Base-by-base conservation (phyloP, 2,113 vertebrate genomes). In the Callionymus lyra region DNA sequence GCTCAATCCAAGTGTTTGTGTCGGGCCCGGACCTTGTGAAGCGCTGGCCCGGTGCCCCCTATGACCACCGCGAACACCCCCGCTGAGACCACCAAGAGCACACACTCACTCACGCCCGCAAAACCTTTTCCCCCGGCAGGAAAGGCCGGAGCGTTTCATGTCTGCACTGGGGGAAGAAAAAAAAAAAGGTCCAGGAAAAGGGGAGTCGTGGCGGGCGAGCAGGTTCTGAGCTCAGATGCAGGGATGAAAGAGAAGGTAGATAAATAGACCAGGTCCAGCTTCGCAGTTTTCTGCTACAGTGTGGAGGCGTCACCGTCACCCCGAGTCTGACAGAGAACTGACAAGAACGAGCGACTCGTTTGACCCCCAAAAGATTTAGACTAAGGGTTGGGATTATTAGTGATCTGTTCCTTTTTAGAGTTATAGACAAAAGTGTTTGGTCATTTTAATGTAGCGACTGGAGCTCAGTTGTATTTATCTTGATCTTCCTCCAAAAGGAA, bases 171-270 rank as follows among this genome's bases (percentile, higher is more conserved):
- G 12, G 85, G 78, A 64, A 86, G 80, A 84, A 87, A 89, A 77
- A 84, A 84, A 87, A 89, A 77, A 84, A 77, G 78, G 88, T 87
- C 85, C 87, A 88, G 88, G 85, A 90, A 87, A 79, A 72, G 79
- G 84, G 79, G 79, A 79, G 71, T 80, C 79, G 84, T 65, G 81
- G 66, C 27, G 58, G 70, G 62, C 61, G 49, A 66, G 63, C 58
- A 32, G 67, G 63, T n/a, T 76, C 87, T 86, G 86, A 84, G 86
- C 73, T 2, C 56, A 83, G 86, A 86, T 90, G 78, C 87, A 87
- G 85, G 84, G 80, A 73, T 68, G 63, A 67, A 62, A 74, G 68
- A 63, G 68, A 62, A 58, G 64, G 82, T 86, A 87, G 87, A 87
- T 82, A 85, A 85, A 84, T 86, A 76, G 81, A 65, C 81, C 71